Conservation (phyloP, 30 jellyfish, hydroid and myxozoan species). For the Aurelia aurita complex sp. Pacific region DNA sequence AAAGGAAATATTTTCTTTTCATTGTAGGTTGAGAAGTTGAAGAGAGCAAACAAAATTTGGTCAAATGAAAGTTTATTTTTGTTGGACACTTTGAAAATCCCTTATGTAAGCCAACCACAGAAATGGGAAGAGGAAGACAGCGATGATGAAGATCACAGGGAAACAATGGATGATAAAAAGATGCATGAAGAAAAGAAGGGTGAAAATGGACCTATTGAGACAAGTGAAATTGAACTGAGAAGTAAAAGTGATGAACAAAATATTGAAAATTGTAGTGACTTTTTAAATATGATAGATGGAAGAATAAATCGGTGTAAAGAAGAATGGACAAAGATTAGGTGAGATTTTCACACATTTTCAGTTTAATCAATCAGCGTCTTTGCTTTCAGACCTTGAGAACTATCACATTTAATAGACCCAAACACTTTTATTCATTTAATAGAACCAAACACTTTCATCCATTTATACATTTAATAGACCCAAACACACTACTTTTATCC, state of each 20-base stretch:
- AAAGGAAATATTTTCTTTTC: neutral
- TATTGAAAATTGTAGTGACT: neutral
- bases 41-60: slow-evolving; percentile 75
- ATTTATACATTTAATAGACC: too few species aligned
- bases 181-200: neutral
- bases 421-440: too few species aligned
- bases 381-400: neutral
- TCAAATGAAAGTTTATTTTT: slow-evolving; percentile 62
- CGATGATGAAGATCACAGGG: slow-evolving; percentile 1
- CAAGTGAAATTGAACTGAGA: neutral
- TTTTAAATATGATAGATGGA: slow-evolving; percentile 43
- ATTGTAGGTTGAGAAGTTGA: slow-evolving; percentile 63
- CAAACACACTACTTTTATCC: too few species aligned
- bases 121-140: slow-evolving; percentile 16
- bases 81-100: slow-evolving; percentile 56
- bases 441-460: too few species aligned
- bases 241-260: neutral
- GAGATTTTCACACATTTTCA: neutral
- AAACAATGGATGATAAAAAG: neutral
- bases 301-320: slow-evolving; percentile 42
- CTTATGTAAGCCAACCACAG: neutral
- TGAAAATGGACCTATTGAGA: neutral
- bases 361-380: neutral
- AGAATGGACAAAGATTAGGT: slow-evolving; percentile 58
- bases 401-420: neutral